phyloP scores from a whole-genome alignment of 1,140 invertebrate species.

The Wasmannia auropunctata region DNA sequence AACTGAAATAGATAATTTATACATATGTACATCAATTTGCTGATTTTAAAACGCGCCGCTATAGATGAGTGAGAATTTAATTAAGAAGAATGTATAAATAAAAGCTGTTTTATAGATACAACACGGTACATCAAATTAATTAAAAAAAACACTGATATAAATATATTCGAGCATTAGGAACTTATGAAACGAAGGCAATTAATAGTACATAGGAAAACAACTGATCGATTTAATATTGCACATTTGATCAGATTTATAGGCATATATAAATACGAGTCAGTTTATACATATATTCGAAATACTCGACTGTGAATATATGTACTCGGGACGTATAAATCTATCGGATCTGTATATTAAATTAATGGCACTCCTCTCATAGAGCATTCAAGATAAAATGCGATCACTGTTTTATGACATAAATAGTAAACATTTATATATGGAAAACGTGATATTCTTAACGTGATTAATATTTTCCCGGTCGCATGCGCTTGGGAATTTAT shows the following conservation, averaged over 20 bases:
- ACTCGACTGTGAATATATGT: not conserved
- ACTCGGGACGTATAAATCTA: slow-evolving; percentile 33
- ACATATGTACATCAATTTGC: not conserved
- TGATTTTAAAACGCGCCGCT: not conserved
- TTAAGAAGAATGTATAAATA: not conserved
- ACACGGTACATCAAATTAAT: not conserved
- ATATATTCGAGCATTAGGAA: not conserved
- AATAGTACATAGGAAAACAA: not conserved
- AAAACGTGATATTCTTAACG: slow-evolving; percentile 4
- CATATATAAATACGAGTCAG: not conserved
- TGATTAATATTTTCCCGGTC: slow-evolving; percentile 29
- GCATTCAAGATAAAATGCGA: slow-evolving; percentile 12
- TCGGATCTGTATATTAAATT: slow-evolving; percentile 27
- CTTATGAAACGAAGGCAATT: not conserved
- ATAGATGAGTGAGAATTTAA: not conserved
- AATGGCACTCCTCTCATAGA: slow-evolving; percentile 9
- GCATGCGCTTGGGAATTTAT: not conserved
- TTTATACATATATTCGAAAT: slow-evolving; percentile 37
- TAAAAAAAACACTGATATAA: not conserved
- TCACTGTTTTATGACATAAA: not conserved
- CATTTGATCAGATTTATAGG: slow-evolving; percentile 5
- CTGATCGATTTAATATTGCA: slow-evolving; percentile 9
- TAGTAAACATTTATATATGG: slow-evolving; percentile 19
- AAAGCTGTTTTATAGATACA: not conserved
- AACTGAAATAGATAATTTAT: not conserved